Evolutionary conservation across 2,888 invertebrate genomes (phyloP).

Genomic region (Ctenicera cuprea): DNA sequence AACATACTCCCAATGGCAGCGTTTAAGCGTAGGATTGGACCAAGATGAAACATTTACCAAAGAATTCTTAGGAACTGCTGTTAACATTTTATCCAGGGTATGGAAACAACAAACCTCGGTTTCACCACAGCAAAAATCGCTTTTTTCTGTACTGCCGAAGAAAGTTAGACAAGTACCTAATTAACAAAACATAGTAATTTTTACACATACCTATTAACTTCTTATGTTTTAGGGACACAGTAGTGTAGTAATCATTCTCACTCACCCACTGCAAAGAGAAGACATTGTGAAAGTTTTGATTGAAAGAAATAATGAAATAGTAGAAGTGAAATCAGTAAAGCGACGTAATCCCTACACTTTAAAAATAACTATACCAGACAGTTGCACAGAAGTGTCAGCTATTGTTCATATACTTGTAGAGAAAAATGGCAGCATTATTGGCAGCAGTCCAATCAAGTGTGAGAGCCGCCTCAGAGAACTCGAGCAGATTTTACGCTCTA

Average conservation of each 20-base stretch:
- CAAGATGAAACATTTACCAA: constrained; percentile 90
- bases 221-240: constrained; percentile 82
- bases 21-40: constrained; percentile 84
- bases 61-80: constrained; percentile 88
- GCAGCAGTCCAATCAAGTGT: constrained; percentile 90
- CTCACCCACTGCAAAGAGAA: constrained; percentile 85
- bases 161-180: constrained; percentile 83
- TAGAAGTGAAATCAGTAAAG: constrained; percentile 83
- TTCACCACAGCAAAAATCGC: constrained; percentile 74
- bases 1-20: constrained; percentile 86
- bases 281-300: constrained; percentile 87
- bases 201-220: not conserved
- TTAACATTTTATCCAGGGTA: constrained; percentile 81
- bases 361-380: constrained; percentile 89
- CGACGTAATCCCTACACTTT: constrained; percentile 89
- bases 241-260: constrained; percentile 86
- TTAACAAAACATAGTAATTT: constrained; percentile 45
- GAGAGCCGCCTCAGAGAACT: constrained; percentile 89
- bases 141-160: constrained; percentile 84
- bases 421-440: constrained; percentile 87
- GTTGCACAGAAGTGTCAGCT: constrained; percentile 88
- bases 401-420: constrained; percentile 88
- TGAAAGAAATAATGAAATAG: constrained; percentile 86
- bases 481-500: constrained; percentile 85
- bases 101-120: constrained; percentile 72